phyloP scores from a whole-genome alignment of 2,113 vertebrate species.

The Siniperca knerii region DNA sequence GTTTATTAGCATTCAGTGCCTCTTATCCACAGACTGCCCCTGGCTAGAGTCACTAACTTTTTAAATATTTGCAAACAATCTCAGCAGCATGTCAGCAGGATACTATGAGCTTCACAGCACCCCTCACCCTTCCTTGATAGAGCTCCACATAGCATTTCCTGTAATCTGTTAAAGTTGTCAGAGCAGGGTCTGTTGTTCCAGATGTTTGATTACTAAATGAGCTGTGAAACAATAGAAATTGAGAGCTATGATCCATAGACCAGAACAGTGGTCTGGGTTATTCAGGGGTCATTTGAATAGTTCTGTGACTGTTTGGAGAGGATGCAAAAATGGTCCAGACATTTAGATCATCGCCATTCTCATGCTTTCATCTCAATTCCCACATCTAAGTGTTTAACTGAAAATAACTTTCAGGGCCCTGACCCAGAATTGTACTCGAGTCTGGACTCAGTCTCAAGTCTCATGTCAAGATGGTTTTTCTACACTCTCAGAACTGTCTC shows the following conservation, averaged over 20 bases:
- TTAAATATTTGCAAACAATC: constrained; percentile 19
- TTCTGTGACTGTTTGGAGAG: background rate
- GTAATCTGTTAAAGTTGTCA: constrained; percentile 11
- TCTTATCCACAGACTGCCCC: background rate
- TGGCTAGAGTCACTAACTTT: background rate
- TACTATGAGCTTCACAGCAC: background rate
- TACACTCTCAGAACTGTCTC: background rate
- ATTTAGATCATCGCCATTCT: rapidly evolving
- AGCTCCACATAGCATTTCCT: constrained; percentile 33
- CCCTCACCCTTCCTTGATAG: background rate
- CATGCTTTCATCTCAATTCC: background rate
- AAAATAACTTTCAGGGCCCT: background rate
- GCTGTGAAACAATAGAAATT: background rate
- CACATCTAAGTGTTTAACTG: background rate
- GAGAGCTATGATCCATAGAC: background rate
- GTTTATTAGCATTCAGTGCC: background rate
- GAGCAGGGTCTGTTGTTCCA: constrained; percentile 50
- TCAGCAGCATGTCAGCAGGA: constrained; percentile 16
- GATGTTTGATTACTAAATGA: constrained; percentile 41
- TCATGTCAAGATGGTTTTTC: background rate
- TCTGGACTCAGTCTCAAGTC: background rate
- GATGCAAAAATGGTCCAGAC: background rate
- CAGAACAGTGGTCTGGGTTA: background rate
- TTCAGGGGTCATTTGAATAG: background rate
- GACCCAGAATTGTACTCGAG: background rate